Evolutionary conservation across 2,113 vertebrate genomes (phyloP), one percentile per base, ranked within the genome.

Genomic region (Halcyon malimbica): DNA sequence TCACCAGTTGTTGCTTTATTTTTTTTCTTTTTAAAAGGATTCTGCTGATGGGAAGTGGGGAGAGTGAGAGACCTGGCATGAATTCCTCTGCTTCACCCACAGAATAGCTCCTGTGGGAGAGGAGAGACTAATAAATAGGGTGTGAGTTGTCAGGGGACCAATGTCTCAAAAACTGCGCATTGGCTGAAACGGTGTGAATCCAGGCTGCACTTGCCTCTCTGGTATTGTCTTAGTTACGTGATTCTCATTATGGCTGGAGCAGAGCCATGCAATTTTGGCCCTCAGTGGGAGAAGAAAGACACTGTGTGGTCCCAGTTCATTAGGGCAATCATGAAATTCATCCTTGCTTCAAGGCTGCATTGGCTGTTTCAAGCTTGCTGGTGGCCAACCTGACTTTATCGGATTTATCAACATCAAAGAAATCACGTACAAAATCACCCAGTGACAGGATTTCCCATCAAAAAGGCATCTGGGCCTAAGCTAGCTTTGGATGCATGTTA

Each of bases 21-120:
- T 90, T 87, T 71, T 44, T 90, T 84, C 71, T 44, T 65, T 95
- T 90, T 87, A 25, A 79, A 92, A 92, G 59, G 83, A 41, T 17
- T 89, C 65, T 84, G 85, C 90, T 86, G 76, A 75, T 71, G 80
- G 48, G 77, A 95, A 78, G 37, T 8, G 87, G 54, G 23, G 63
- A 76, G 67, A 93, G 44, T 0, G 2, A 89, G 73, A 85, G 83
- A 68, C 85, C 76, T 90, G 35, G 54, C 10, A 6, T 89, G 91
- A 90, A 64, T 91, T 93, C 73, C 69, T 92, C 44, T 2, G 2
- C n/a, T 90, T 94, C 93, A 48, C 79, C 83, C 79, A 28, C 67
- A 63, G 70, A 89, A 93, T 4, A 84, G 80, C 39, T 87, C 78
- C 76, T 0, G 0, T 50, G 76, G 62, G 95, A 90, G 74, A 76